Base-by-base conservation (phyloP, 2,888 invertebrate genomes). In the Cerceris ruficornis region DNA sequence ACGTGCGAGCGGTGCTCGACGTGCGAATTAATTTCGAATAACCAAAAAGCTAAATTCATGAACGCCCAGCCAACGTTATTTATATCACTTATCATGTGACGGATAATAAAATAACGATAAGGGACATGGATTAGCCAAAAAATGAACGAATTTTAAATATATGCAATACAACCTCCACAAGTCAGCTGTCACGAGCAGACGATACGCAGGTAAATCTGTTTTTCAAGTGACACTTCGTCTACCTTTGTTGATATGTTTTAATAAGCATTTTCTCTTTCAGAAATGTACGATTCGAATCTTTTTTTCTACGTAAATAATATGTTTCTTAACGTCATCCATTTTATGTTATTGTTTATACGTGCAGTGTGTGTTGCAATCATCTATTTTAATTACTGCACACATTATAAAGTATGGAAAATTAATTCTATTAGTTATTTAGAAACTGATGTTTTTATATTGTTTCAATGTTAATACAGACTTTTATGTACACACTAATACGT, bases 101-200 rank as follows among this genome's bases (percentile, higher is more conserved):
- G 28, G 42, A 60, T 54, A 62, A 46, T 54, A 69, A 59, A 61
- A 77, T 57, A 61, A 71, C 58, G 73, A 60, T 46, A 70, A 60
- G 64, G 68, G n/a, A 58, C 61, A 65, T 66, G 14, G 15, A 52
- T 52, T 50, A 52, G 58, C 60, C 75, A 17, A 50, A 77, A 67
- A 71, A 82, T 80, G 70, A 77, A 78, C 52, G 58, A 60, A 58
- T 75, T 67, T 42, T 62, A 72, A 69, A 62, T 70, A 75, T 61
- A 73, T 71, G 49, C 57, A 78, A 67, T 75, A 75, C 82, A 80
- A 82, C 82, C 83, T 84, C 81, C 61, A 57, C 80, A 82, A 83
- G 85, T 86, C 87, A 89, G 87, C 89, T 89, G 89, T 88, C 88
- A 88, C 77, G 62, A 89, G 89, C 89, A 89, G 89, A 89, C 89